A percentile compares a stretch with the other conserved stretches of the same genome.
Evolutionary conservation across 2,888 invertebrate species (phyloP).

Genomic region (Odiellus spinosus): DNA sequence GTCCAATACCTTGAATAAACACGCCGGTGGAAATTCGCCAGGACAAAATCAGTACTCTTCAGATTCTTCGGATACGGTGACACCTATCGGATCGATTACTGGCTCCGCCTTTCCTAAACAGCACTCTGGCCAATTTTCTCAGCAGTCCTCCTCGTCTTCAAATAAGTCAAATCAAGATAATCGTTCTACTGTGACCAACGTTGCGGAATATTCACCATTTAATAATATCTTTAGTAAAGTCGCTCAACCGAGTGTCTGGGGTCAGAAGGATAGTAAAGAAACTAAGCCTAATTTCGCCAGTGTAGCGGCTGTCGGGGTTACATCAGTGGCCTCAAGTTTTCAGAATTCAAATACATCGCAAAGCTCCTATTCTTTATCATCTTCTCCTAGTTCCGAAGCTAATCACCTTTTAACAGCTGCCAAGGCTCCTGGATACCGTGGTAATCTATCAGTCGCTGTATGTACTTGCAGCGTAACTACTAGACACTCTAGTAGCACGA

Average conservation of each 20-base stretch:
- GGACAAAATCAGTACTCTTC: too few relatives aligned
- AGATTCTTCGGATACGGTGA: too few relatives aligned
- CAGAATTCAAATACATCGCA: constrained; percentile 17
- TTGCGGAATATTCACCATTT: constrained; percentile 64
- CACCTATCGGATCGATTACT: too few relatives aligned
- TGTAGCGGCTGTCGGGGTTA: constrained; percentile 43
- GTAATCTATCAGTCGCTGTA: constrained; percentile 29
- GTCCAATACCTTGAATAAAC: too few relatives aligned
- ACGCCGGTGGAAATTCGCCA: too few relatives aligned
- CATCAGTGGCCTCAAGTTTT: constrained; percentile 23
- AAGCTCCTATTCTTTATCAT: constrained; percentile 10
- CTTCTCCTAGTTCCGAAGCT: constrained; percentile 7
- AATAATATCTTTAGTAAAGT: constrained; percentile 55
- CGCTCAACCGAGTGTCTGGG: constrained; percentile 46
- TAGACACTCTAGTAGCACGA: too few relatives aligned
- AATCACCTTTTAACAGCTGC: constrained; percentile 50
- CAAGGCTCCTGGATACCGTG: constrained; percentile 80
- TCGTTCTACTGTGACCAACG: not conserved
- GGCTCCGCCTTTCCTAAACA: too few relatives aligned
- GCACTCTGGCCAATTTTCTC: too few relatives aligned
- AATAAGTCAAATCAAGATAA: constrained; percentile 22
- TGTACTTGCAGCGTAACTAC: too few relatives aligned
- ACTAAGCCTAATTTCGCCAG: constrained; percentile 49
- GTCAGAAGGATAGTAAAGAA: constrained; percentile 38
- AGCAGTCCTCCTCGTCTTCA: too few relatives aligned